Base-by-base conservation (phyloP, 2,113 vertebrate genomes). In the Potamarius usumacintae region DNA sequence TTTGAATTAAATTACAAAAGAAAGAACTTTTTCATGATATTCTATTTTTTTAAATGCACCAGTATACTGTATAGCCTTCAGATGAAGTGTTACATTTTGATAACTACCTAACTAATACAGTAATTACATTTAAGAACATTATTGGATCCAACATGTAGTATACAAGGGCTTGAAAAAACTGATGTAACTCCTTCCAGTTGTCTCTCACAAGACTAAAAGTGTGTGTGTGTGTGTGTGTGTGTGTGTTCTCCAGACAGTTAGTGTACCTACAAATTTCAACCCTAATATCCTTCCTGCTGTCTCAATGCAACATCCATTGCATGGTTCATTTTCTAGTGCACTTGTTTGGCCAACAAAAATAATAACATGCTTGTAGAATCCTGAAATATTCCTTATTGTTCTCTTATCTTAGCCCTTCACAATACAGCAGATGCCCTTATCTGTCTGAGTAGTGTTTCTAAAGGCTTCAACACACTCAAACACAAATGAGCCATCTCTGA, bases 171-270 rank as follows among this genome's bases (percentile, higher is more conserved):
- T 25, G 48, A 42, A 20, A 48, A 25, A 72, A 20, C 30, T 9
- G 30, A 20, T 72, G 15, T 20, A 7, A 77, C n/a, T 77, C 20
- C 18, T 7, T 78, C 14, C 27, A 77, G n/a, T 27, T 83, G 57
- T 22, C 17, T 83, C 12, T 30, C 25, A 72, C 42, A 53, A 30
- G 50, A 58, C 30, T 48, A 12, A 80, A 58, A 58, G 42, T 42
- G 42, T 42, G 42, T 42, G 42, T 42, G 22, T 18, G 34, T n/a
- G 7, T 25, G 25, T n/a, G 58, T 53, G 34, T 62, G 55, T 76
- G 18, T 87, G 22, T 18, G 34, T 87, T 62, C 69, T n/a, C 42
- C 27, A 63, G 79, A 83, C 42, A 63, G 42, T 86, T 20, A 15
- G 48, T 53, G 69, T 34, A 72, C 82, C 58, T 82, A 58, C 85